Evolutionary conservation across 2,113 vertebrate species (phyloP), one percentile per base, ranked within the genome.

Genomic region (Thermophis baileyi): DNA sequence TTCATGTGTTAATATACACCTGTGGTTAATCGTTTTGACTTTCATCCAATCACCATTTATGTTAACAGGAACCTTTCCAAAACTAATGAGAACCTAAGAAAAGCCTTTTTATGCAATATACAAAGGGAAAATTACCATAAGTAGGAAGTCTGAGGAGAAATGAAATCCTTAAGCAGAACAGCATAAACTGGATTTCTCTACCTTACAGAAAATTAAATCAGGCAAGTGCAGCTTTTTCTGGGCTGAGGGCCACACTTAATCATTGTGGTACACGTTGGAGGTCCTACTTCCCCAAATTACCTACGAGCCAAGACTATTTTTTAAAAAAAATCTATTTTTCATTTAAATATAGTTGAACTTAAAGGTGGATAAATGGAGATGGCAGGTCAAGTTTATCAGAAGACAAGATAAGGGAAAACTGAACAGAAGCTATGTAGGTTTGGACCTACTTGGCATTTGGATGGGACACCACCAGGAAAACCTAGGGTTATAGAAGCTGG

Each of bases 21-120:
- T 86, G 35, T 46, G 51, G 69, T 44, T 87, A 74, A 88, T 91
- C 49, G 81, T 27, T 88, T 91, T 86, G 57, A 54, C 40, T 63
- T 81, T 16, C 57, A 93, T 88, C 85, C 86, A 93, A 53, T 81
- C 88, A 27, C 30, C 63, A 87, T 87, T 93, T 47, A 90, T 30
- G 35, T 87, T 81, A 88, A 88, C 16, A 93, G 30, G 60, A 87
- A 55, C 57, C 16, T 90, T 51, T 30, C 74, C 12, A 90, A 47
- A 90, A 87, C 55, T 57, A 89, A 92, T 57, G 44, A 90, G 8
- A 20, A 63, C 55, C 14, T 86, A 55, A 92, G 40, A 89, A 81
- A 87, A 81, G 47, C 9, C n/a, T 44, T 88, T 55, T 25, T 51
- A 91, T 81, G 22, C 50, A 55, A 74, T 46, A 69, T 10, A 54